phyloP scores from a whole-genome alignment of 1,140 invertebrate species.

The Thaumetopoea pityocampa region DNA sequence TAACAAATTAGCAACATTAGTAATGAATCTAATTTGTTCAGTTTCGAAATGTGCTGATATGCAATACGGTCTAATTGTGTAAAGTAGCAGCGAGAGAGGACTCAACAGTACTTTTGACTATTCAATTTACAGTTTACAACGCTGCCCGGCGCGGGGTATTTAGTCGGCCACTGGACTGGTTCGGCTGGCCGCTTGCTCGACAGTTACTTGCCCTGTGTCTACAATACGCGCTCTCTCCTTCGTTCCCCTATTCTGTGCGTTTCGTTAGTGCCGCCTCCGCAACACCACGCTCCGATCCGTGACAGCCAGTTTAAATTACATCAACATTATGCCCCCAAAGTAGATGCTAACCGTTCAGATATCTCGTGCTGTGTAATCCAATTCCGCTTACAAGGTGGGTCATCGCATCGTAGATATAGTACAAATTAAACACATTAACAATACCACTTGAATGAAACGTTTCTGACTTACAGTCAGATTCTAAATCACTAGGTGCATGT shows the following conservation, averaged over 20 bases:
- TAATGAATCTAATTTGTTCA: conserved; percentile 7
- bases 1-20: conserved; percentile 1
- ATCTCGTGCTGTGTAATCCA: conserved; percentile 43
- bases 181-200: conserved; percentile 21
- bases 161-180: conserved; percentile 18
- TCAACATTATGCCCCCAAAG: conserved; percentile 30
- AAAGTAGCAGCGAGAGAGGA: conserved; percentile 22
- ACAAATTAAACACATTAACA: conserved; percentile 28
- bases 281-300: conserved; percentile 23
- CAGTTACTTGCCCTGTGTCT: conserved; percentile 44
- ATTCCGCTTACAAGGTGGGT: conserved; percentile 31
- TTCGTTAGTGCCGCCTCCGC: conserved; percentile 46
- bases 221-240: conserved; percentile 59
- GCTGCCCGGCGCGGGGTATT: conserved; percentile 13
- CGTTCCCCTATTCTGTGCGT: conserved; percentile 55
- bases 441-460: conserved; percentile 29
- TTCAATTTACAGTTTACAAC: conserved; percentile 30
- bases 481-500: conserved; percentile 39
- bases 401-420: conserved; percentile 30
- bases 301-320: conserved; percentile 18
- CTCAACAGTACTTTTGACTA: conserved; percentile 27
- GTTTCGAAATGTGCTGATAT: conserved; percentile 8
- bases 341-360: conserved; percentile 40
- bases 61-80: conserved; percentile 22
- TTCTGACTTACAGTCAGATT: conserved; percentile 37